These are phyloP conservation scores for Xestia rhomboidea DNA, from an alignment of 2,888 invertebrate species.

Conservation along the genomic window DNA sequence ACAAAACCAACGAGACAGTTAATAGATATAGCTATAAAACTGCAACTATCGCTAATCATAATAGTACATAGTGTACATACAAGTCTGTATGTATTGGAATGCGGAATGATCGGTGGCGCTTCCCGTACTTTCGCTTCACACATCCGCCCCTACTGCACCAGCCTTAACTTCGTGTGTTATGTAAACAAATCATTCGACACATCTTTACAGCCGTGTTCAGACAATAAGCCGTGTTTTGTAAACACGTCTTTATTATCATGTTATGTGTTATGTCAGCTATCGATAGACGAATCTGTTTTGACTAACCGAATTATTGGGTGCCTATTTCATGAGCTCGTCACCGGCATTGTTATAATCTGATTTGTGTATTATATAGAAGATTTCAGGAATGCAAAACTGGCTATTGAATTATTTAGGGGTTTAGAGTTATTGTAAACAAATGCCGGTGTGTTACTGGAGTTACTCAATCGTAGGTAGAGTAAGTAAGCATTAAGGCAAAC, in stretches of 20 bases:
- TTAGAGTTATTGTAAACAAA: constrained; percentile 21
- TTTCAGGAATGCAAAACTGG: constrained; percentile 47
- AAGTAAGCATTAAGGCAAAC: not conserved
- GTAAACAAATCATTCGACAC: constrained; percentile 76
- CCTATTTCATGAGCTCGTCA: constrained; percentile 54
- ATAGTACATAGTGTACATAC: constrained; percentile 51
- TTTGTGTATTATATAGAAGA: constrained; percentile 38
- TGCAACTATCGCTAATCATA: constrained; percentile 35
- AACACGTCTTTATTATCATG: constrained; percentile 66
- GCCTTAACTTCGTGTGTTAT: constrained; percentile 74
- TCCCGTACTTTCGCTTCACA: constrained; percentile 88
- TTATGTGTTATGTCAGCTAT: constrained; percentile 65
- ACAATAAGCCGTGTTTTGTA: constrained; percentile 73
- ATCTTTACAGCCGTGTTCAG: constrained; percentile 68
- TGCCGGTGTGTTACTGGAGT: not conserved
- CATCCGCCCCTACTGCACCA: constrained; percentile 80
- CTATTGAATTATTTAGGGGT: constrained; percentile 41
- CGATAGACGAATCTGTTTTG: constrained; percentile 68
- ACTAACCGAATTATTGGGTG: constrained; percentile 64
- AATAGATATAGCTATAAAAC: constrained; percentile 13
- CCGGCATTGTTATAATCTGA: constrained; percentile 51
- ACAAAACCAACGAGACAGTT: not conserved
- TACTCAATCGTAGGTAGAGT: not conserved
- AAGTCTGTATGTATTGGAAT: constrained; percentile 75
- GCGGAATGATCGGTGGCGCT: constrained; percentile 85